Evolutionary conservation across 2,797 vertebrate species (phyloP).

Genomic region (Argya squamiceps): DNA sequence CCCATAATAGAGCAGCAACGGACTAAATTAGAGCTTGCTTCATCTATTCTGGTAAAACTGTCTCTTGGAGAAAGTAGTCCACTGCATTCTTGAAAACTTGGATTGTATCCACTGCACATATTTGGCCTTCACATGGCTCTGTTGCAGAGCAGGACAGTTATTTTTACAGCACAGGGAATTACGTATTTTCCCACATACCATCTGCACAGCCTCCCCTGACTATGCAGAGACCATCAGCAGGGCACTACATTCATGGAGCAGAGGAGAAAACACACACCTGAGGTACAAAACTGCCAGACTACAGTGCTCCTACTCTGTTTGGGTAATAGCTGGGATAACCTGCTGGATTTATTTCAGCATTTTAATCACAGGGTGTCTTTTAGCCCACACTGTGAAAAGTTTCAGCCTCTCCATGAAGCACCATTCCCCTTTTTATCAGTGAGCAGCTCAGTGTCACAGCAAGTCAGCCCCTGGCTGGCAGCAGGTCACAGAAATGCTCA

Average conservation of each 20-base stretch:
- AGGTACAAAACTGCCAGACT: not conserved
- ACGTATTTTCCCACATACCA: not conserved
- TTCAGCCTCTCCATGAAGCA: not conserved
- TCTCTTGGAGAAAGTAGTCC: constrained; percentile 1
- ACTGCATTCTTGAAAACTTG: not conserved
- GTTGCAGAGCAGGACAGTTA: not conserved
- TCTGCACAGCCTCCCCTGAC: not conserved
- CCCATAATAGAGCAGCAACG: constrained; percentile 11
- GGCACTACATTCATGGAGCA: not conserved
- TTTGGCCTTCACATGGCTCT: not conserved
- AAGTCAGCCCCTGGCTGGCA: not conserved
- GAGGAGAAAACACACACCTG: not conserved
- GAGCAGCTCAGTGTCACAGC: not conserved
- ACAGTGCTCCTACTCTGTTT: not conserved
- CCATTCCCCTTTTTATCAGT: not conserved
- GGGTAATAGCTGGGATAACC: not conserved
- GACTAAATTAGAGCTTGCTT: constrained; percentile 24
- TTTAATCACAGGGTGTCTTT: not conserved
- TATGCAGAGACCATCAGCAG: not conserved
- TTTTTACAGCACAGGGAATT: constrained; percentile 23
- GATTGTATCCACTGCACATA: not conserved
- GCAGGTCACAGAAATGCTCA: not conserved
- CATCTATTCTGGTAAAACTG: not conserved
- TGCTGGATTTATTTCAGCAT: not conserved
- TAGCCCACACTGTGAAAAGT: not conserved